Evolutionary conservation across 1,140 invertebrate genomes (phyloP).

Genomic region (Agrypnia vestita): DNA sequence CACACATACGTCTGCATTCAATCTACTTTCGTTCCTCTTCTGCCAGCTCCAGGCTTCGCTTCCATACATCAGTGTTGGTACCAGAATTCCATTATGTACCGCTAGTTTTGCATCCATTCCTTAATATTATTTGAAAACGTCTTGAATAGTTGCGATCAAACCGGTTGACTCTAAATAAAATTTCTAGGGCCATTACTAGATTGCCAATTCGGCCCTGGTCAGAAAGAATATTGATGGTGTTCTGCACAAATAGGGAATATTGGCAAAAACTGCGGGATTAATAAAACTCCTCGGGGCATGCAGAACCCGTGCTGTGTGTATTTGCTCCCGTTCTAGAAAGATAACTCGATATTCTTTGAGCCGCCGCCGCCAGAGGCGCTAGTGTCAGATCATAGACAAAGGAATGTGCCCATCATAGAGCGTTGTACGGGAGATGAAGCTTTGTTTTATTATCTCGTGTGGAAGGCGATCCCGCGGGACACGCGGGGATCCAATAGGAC

Average conservation of each 20-base stretch:
- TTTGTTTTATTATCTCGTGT: conserved; percentile 35
- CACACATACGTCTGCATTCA: too few relatives aligned
- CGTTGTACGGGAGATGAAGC: background rate
- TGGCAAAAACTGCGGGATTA: background rate
- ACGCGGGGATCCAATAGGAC: background rate
- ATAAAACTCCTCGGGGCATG: background rate
- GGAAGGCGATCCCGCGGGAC: conserved; percentile 5
- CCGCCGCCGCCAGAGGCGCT: conserved; percentile 24
- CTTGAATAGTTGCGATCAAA: too few relatives aligned
- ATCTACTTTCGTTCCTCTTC: too few relatives aligned
- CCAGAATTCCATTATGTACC: too few relatives aligned
- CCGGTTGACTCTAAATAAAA: too few relatives aligned
- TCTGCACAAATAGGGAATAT: background rate
- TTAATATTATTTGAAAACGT: too few relatives aligned
- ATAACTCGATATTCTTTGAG: conserved; percentile 40
- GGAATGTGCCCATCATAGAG: conserved; percentile 23
- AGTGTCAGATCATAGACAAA: conserved; percentile 36
- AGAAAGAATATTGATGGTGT: background rate
- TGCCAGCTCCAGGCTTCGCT: too few relatives aligned
- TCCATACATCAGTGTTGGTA: too few relatives aligned
- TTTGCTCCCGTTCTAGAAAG: background rate
- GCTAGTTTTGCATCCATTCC: too few relatives aligned
- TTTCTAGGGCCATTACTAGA: too few relatives aligned
- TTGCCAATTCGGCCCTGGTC: background rate
- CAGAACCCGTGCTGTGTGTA: background rate